Evolutionary conservation across 2,113 vertebrate genomes (phyloP), one percentile per base, ranked within the genome.

Genomic region (Gasterosteus nipponicus): DNA sequence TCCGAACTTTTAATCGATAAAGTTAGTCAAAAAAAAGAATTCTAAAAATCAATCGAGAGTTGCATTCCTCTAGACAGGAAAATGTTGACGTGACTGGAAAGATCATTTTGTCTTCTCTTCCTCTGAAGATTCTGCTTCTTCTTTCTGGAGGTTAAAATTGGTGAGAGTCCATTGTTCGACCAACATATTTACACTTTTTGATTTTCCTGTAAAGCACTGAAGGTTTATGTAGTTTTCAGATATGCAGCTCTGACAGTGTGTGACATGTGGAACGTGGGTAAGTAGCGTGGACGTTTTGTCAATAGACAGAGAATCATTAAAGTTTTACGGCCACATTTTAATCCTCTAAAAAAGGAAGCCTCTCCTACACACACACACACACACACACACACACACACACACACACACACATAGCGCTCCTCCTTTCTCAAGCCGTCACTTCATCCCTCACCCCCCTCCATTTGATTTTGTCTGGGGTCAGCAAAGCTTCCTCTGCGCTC

Each of bases 401-500:
- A 66, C 57, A 77, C 54, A 33, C 26, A 44, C 66, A 47, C 58
- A 12, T 26, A 38, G 22, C 8, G 14, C 39, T 77, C 76, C 22
- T 38, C 78, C 26, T 63, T 73, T 35, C 73, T 77, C 60, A 60
- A 67, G 73, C 72, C 68, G 69, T 65, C 77, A 77, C 75, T 86
- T 89, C 87, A 82, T 78, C 78, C 89, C 73, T 90, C 81, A 85
- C 86, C 80, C 91, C 87, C 89, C 89, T 89, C 86, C 87, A 83
- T 89, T 90, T 81, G 77, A 77, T 89, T 86, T 89, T 88, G 73
- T 89, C 88, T 82, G 86, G 88, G 89, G 92, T 93, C 92, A 94
- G 90, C 92, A 91, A 91, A 90, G 89, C 86, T 88, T 91, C 82
- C 75, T 82, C 75, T 84, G 78, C 89, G 81, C 75, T 87, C 87